phyloP scores from a whole-genome alignment of 2,797 vertebrate genomes.

The Menidia menidia region DNA sequence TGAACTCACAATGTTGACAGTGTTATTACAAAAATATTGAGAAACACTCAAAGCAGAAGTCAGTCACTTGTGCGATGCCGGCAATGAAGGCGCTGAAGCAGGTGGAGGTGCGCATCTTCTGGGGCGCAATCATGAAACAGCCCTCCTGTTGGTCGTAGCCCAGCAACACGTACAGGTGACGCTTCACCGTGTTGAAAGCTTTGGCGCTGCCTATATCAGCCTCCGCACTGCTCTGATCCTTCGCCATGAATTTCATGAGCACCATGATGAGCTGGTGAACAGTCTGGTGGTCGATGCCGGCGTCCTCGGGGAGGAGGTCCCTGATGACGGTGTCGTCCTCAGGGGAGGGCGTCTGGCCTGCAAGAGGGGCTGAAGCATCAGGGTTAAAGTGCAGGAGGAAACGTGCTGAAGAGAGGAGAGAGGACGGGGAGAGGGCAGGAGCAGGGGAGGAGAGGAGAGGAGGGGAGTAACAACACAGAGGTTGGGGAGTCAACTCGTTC shows the following conservation, averaged over 20 bases:
- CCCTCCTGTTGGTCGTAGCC: constrained; percentile 98
- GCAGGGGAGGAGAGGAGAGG: constrained; percentile 15
- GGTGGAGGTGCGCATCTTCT: constrained; percentile 97
- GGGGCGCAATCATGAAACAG: constrained; percentile 98
- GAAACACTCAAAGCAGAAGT: background rate
- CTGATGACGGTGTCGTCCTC: constrained; percentile 92
- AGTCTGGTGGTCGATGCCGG: constrained; percentile 97
- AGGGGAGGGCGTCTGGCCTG: constrained; percentile 88
- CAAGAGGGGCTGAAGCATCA: constrained; percentile 73
- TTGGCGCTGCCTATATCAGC: constrained; percentile 96
- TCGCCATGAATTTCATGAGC: constrained; percentile 99
- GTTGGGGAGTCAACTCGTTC: constrained; percentile 39
- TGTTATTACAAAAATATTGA: background rate
- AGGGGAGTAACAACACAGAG: constrained; percentile 40
- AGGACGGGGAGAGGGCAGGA: constrained; percentile 10
- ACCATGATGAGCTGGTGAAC: constrained; percentile 98
- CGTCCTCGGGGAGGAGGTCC: constrained; percentile 95
- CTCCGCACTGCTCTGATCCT: constrained; percentile 96
- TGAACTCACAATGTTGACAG: background rate
- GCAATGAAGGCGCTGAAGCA: constrained; percentile 99
- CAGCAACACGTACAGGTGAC: constrained; percentile 94
- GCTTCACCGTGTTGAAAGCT: constrained; percentile 98
- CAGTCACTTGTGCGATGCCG: constrained; percentile 93
- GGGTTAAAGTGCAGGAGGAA: constrained; percentile 72
- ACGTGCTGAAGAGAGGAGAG: constrained; percentile 53